Base-by-base conservation (phyloP, 2,888 invertebrate species). In the Patella caerulea region DNA sequence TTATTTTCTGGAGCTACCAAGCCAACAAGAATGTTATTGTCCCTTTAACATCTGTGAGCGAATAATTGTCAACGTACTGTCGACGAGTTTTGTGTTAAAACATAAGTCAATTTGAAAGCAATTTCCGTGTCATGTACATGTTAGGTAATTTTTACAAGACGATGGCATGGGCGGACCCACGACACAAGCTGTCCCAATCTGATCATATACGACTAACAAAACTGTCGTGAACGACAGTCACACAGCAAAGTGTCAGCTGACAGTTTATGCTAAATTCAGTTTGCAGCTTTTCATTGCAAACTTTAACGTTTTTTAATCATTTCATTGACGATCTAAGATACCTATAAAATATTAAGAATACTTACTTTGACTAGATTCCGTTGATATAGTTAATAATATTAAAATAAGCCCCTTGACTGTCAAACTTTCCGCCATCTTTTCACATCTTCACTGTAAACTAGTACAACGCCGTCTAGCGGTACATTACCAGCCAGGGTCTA, bases 361-460 rank as follows among this genome's bases (percentile, higher is more conserved):
- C 65, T 65, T 24, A 65, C 65, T 24, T 65, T 19, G 65, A 24
- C 24, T 65, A 24, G 19, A 19, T 12, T 24, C 14, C 19, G 65
- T 24, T 24, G 65, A 65, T 24, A 65, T 65, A 24, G 24, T 24
- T 24, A 65, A 65, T 24, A 24, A 65, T 65, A 65, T 65, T 9
- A 65, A 65, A 24, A 65, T 65, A 65, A 65, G 65, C 19, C 65
- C 19, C 19, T 24, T 24, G 65, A 65, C 65, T 65, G 65, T 65
- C 65, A 65, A 74, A 74, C 59, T 74, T 74, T 74, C 74, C 74
- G 52, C 53, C 65, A 74, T 74, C 74, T 65, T 52, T 34, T 34
- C 53, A 69, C 34, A 74, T 74, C 74, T 74, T 74, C 56, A 14
- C 17, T 53, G 53, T n/a, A 54, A 45, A 53, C 53, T 65, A 74